Base-by-base conservation (phyloP, 2,888 invertebrate genomes). In the Macrostomum cliftonense region DNA sequence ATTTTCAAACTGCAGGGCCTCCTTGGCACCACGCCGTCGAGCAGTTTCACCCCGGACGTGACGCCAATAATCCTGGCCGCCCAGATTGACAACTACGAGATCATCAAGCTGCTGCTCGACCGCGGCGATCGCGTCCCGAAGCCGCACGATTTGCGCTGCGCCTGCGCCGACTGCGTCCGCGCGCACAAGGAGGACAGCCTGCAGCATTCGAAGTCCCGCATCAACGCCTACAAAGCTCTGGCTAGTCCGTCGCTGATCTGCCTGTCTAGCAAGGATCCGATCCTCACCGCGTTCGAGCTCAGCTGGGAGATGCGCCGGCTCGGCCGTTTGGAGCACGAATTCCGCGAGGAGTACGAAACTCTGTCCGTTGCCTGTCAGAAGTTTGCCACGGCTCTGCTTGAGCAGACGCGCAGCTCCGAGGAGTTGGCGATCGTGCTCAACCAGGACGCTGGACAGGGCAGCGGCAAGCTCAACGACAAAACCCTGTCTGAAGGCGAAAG, bases 21-120 rank as follows among this genome's bases (percentile, higher is more conserved):
- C 14, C 39, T 50, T 2, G 50, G 50, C n/a, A 37, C 37, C 2
- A 21, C 43, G 5, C 37, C 49, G 20, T 51, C 51, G 5, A 51
- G 50, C 39, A 52, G 51, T 43, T 70, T 93, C 75, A 93, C 93
- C 13, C 83, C 91, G 2, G 95, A 95, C 73, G 91, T 95, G 66
- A 91, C 91, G 4, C 95, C 93, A 13, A 77, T 95, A 58, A 91
- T 91, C 65, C 77, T 95, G 62, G 88, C 93, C 19, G 91, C 93
- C 52, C 95, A 95, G 73, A 78, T 89, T 55, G 91, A 95, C 74
- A 93, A 93, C 75, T 95, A 93, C 73, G 93, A 95, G 76, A 93
- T 95, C 68, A 91, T 95, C 69, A 95, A 95, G 76, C 83, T 95
- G 64, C 78, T 95, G 53, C 75, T 95, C 62, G 93, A 95, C 75